Percentiles rank a stretch among this genome's conserved stretches.
phyloP scores from a whole-genome alignment of 2,113 vertebrate genomes.

The Phyllopteryx taeniolatus region DNA sequence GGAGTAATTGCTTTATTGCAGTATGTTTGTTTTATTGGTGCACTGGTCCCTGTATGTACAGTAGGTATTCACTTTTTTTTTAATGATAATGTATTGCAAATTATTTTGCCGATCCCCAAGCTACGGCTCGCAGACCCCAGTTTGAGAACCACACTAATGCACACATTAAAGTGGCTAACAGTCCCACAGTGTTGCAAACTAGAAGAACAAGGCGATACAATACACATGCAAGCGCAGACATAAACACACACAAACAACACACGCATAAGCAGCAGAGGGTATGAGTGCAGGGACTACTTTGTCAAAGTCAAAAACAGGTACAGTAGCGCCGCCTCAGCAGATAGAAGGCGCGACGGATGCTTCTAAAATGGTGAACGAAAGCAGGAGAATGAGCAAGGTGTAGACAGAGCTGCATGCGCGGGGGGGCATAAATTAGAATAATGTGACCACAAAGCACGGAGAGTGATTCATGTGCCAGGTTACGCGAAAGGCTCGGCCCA shows the following conservation, averaged over 20 bases:
- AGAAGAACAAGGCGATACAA: neutral
- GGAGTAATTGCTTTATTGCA: neutral
- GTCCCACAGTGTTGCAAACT: neutral
- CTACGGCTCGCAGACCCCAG: neutral
- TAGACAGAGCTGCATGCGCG: constrained; percentile 23
- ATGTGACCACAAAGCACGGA: constrained; percentile 46
- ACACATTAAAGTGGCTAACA: constrained; percentile 10
- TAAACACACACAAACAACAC: constrained; percentile 10
- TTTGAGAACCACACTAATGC: neutral
- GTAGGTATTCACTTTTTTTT: too few species aligned
- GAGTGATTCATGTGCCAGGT: constrained; percentile 59
- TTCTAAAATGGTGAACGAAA: constrained; percentile 23
- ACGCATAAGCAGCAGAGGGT: constrained; percentile 16
- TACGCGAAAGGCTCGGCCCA: constrained; percentile 63
- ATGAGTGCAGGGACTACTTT: constrained; percentile 63
- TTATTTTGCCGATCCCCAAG: too few species aligned
- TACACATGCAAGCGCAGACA: neutral
- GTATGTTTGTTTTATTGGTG: neutral
- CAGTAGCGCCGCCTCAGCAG: constrained; percentile 71
- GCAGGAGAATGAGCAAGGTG: constrained; percentile 11
- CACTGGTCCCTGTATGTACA: too few species aligned
- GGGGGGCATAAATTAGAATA: constrained; percentile 42
- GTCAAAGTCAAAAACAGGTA: constrained; percentile 78
- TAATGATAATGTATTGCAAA: too few species aligned
- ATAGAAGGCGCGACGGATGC: constrained; percentile 55